Evolutionary conservation across 2,888 invertebrate genomes (phyloP), one percentile per base, ranked within the genome.

Genomic region (Nomada ruficornis): DNA sequence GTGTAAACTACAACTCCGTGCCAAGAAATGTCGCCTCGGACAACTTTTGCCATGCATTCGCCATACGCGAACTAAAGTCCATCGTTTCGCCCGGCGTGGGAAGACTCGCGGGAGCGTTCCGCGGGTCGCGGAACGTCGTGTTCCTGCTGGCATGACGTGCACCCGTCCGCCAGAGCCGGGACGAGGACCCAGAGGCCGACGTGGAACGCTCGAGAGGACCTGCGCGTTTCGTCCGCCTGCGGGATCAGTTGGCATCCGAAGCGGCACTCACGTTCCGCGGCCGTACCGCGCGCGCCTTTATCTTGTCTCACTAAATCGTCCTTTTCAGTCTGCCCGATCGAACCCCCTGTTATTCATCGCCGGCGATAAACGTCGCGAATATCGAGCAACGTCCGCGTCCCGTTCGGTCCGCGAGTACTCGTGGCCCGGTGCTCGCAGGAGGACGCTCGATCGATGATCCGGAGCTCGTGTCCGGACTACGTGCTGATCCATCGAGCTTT

Each of bases 191-290:
- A 44, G 72, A 71, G 76, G 67, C 63, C 77, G 82, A 77, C 76
- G 87, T 80, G 84, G 83, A 82, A 85, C 76, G 89, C 79, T 77
- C 69, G 57, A 63, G 65, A 82, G 85, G 88, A 85, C 90, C 89
- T 91, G 91, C 91, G 91, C 91, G 88, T 81, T 88, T 68, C 78
- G 82, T 50, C 88, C 74, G 82, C 78, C 80, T 77, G 77, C 80
- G 82, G 84, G 87, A 88, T 90, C 90, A 90, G 89, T 91, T 88
- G 87, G 82, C 87, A 87, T 84, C 85, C 82, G 84, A 85, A 82
- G 89, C 89, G 86, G 85, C 88, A 90, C 87, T 89, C 89, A 88
- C 87, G 86, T 86, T 83, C 86, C 87, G 82, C 72, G 84, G 55
- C 67, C 85, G 83, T 84, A 68, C 81, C 83, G 88, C 88, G 84